Conservation (phyloP, 2,113 vertebrate genomes). For the Xiphophorus couchianus region DNA sequence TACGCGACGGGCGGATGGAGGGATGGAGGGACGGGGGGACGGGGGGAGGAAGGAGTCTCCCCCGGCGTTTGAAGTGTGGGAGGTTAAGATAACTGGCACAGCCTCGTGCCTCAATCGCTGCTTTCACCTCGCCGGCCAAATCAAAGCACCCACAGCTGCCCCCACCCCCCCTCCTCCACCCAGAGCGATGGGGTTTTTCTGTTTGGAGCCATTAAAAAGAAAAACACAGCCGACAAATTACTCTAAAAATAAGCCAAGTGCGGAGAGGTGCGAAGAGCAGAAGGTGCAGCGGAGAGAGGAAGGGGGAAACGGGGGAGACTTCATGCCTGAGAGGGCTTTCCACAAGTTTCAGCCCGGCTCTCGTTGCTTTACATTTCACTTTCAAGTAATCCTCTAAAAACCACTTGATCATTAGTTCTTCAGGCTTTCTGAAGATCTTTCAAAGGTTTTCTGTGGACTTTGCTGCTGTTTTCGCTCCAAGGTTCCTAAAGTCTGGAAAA, state of each 20-base stretch:
- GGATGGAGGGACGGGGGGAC: neutral
- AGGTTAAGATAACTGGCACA: slow-evolving; percentile 86
- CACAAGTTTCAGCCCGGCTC: neutral
- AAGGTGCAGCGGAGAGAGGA: slow-evolving; percentile 28
- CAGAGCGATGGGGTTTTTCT: slow-evolving; percentile 36
- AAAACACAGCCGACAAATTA: slow-evolving; percentile 69
- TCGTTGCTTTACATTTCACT: neutral
- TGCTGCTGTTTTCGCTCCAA: neutral
- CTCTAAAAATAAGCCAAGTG: slow-evolving; percentile 69
- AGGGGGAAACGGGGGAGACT: slow-evolving; percentile 5
- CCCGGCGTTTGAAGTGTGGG: slow-evolving; percentile 84
- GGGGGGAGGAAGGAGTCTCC: slow-evolving; percentile 46
- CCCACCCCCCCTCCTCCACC: slow-evolving; percentile 45
- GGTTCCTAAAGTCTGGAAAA: neutral
- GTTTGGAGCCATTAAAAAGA: slow-evolving; percentile 65
- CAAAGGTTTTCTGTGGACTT: neutral
- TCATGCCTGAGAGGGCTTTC: neutral
- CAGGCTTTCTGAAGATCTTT: neutral
- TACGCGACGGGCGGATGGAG: slow-evolving; percentile 10
- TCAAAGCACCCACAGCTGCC: slow-evolving; percentile 80
- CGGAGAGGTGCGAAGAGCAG: slow-evolving; percentile 37
- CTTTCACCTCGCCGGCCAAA: slow-evolving; percentile 76
- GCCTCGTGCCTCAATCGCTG: slow-evolving; percentile 73
- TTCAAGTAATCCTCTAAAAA: neutral
- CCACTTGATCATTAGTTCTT: neutral